These are phyloP conservation scores for Napeogenes inachia DNA, from an alignment of 2,888 invertebrate species.

Conservation along the genomic window DNA sequence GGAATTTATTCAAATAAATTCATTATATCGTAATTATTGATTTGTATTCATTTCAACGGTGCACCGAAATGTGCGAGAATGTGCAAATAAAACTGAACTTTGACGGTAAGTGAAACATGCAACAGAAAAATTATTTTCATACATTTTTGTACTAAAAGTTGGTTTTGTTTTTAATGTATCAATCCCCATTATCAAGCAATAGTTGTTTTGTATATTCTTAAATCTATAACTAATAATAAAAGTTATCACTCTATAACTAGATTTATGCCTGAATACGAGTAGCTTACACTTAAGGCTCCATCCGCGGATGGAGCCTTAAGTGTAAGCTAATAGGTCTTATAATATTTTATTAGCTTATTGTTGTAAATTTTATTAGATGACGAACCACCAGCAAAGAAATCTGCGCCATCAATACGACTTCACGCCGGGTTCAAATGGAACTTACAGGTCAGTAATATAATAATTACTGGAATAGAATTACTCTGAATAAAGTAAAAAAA, in stretches of 20 bases:
- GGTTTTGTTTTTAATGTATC: conserved; percentile 11
- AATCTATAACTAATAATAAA: too few relatives aligned
- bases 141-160: not conserved
- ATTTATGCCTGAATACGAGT: too few relatives aligned
- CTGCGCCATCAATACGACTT: conserved; percentile 49
- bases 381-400: conserved; percentile 54
- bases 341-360: too few relatives aligned
- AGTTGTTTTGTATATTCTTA: too few relatives aligned
- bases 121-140: too few relatives aligned
- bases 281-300: too few relatives aligned
- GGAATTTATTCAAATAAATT: conserved; percentile 28
- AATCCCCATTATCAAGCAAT: too few relatives aligned
- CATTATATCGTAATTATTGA: conserved; percentile 13
- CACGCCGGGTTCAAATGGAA: conserved; percentile 68
- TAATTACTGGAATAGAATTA: too few relatives aligned
- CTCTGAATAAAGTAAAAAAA: too few relatives aligned
- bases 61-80: conserved; percentile 37
- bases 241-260: too few relatives aligned
- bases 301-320: too few relatives aligned
- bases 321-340: too few relatives aligned
- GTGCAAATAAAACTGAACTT: conserved; percentile 22
- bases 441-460: conserved; percentile 47
- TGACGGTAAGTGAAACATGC: conserved; percentile 13
- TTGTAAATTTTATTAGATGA: conserved; percentile 42
- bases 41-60: conserved; percentile 27